Conservation (phyloP, 2,888 invertebrate species). For the Philopedon plagiatum region DNA sequence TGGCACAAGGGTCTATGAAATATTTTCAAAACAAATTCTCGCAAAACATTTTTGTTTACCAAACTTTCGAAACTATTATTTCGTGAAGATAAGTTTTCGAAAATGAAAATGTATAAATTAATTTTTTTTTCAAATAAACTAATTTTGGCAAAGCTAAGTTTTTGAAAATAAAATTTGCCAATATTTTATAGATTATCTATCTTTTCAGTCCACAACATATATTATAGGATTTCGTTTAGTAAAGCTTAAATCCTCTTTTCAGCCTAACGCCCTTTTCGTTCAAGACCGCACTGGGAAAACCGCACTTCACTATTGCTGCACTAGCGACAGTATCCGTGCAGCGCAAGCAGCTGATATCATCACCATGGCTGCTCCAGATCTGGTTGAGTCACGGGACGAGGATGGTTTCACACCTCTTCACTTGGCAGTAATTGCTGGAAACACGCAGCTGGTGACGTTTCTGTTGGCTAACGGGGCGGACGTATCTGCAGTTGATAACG, state of each 20-base stretch:
- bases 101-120: too few species aligned
- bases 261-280: conserved; percentile 77
- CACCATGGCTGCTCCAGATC: conserved; percentile 87
- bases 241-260: conserved; percentile 53
- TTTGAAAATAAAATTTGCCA: too few species aligned
- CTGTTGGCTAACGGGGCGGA: conserved; percentile 91
- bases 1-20: too few species aligned
- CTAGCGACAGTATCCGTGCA: conserved; percentile 70
- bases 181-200: too few species aligned
- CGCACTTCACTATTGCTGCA: conserved; percentile 91
- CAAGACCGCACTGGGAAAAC: conserved; percentile 88
- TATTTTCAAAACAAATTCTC: too few species aligned
- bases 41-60: too few species aligned
- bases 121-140: too few species aligned
- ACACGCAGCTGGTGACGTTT: conserved; percentile 87
- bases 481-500: conserved; percentile 91
- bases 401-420: conserved; percentile 97
- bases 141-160: too few species aligned
- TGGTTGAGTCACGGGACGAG: conserved; percentile 88
- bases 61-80: too few species aligned
- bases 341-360: conserved; percentile 78
- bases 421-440: conserved; percentile 95
- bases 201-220: too few species aligned
- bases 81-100: too few species aligned
- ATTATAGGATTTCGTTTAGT: too few species aligned